A percentile compares a stretch with the other conserved stretches of the same genome.
These are phyloP conservation scores for Pristionchus exspectatus DNA, from an alignment of 2,888 invertebrate species.

Conservation along the genomic window DNA sequence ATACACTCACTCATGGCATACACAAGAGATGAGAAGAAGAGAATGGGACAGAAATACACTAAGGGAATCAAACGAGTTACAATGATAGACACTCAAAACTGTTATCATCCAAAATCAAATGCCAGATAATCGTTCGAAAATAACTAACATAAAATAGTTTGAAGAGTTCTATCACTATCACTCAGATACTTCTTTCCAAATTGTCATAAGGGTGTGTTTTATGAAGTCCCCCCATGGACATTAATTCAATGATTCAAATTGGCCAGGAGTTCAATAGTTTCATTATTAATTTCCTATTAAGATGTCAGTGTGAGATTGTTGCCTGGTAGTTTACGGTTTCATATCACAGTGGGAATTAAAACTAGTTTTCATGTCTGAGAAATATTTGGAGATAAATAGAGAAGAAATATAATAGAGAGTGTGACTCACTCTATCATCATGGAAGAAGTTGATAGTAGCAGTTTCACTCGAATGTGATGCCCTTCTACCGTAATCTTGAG, in stretches of 20 bases:
- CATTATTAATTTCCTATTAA: too few relatives aligned
- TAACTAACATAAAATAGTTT: too few relatives aligned
- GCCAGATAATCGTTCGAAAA: too few relatives aligned
- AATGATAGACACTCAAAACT: neutral
- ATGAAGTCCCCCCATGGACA: too few relatives aligned
- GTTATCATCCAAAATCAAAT: neutral
- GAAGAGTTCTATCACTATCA: neutral
- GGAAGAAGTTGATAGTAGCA: conserved; percentile 77
- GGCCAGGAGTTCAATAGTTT: too few relatives aligned
- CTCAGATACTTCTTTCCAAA: neutral
- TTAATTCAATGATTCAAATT: too few relatives aligned
- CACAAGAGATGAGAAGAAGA: conserved; percentile 17
- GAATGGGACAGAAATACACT: conserved; percentile 4
- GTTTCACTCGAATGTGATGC: conserved; percentile 61
- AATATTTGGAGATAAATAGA: neutral
- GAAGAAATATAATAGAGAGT: neutral
- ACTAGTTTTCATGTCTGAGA: too few relatives aligned
- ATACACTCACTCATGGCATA: conserved; percentile 28
- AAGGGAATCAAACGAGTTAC: neutral
- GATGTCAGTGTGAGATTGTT: too few relatives aligned
- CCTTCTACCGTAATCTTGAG: conserved; percentile 19
- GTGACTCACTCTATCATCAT: conserved; percentile 70
- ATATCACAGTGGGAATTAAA: too few relatives aligned
- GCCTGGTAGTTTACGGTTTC: too few relatives aligned
- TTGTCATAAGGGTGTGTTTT: neutral